Evolutionary conservation across 2,113 vertebrate genomes (phyloP).

Genomic region (Lophura nycthemera): DNA sequence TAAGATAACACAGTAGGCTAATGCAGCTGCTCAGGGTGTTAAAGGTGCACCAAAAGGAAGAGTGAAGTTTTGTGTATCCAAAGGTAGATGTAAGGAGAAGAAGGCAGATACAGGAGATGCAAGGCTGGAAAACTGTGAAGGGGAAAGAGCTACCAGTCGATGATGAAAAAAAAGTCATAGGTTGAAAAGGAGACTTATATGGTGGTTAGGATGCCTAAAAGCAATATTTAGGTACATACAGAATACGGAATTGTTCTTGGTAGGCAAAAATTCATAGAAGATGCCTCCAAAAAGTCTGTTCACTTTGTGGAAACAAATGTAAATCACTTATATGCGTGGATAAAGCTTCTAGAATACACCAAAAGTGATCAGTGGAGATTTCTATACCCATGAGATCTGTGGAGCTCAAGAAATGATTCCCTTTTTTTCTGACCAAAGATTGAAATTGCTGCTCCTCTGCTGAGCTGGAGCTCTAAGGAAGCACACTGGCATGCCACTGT

Average conservation of each 20-base stretch:
- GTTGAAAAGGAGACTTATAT: not conserved
- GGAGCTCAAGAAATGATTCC: not conserved
- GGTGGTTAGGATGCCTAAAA: not conserved
- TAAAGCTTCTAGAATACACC: not conserved
- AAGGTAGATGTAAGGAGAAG: not conserved
- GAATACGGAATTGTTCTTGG: not conserved
- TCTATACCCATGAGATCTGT: not conserved
- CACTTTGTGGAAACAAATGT: not conserved
- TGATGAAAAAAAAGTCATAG: not conserved
- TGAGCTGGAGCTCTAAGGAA: not conserved
- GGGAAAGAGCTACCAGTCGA: not conserved
- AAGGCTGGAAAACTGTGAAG: not conserved
- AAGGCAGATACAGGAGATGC: not conserved
- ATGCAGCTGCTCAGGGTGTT: not conserved
- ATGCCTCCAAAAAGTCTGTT: not conserved
- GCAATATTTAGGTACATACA: not conserved
- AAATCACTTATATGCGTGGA: not conserved
- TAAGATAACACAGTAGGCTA: conserved; percentile 26
- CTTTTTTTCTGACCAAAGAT: not conserved
- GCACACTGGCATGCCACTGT: not conserved
- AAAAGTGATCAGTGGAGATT: not conserved
- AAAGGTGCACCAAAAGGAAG: not conserved
- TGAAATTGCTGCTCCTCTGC: not conserved
- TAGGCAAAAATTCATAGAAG: not conserved
- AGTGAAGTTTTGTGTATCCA: not conserved